Conservation (phyloP, 2,888 invertebrate species). For the Callyntrura guangdongensis region DNA sequence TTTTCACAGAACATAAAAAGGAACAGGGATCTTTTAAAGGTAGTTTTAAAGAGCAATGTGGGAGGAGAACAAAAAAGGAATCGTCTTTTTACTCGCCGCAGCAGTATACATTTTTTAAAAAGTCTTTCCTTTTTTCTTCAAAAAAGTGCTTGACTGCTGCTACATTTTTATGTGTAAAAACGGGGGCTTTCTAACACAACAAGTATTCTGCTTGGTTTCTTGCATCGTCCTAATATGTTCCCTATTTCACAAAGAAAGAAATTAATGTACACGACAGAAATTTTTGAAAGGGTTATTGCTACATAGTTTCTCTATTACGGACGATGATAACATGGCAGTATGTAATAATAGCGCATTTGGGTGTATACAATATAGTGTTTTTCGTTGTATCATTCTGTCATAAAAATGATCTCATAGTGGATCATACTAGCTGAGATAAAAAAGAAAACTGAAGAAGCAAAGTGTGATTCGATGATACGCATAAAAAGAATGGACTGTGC, state of each 20-base stretch:
- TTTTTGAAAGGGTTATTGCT: constrained; percentile 55
- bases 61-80: constrained; percentile 14
- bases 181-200: background rate
- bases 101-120: constrained; percentile 21
- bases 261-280: constrained; percentile 71
- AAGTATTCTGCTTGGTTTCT: background rate
- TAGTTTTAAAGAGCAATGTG: constrained; percentile 32
- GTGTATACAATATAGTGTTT: constrained; percentile 60
- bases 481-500: constrained; percentile 23
- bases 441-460: background rate
- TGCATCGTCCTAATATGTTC: constrained; percentile 13
- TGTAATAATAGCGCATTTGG: constrained; percentile 65
- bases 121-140: constrained; percentile 10
- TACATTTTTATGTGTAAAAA: background rate
- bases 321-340: constrained; percentile 56
- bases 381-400: constrained; percentile 50
- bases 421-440: background rate
- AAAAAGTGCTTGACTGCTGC: background rate
- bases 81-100: background rate
- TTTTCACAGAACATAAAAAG: constrained; percentile 57
- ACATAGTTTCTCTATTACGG: background rate
- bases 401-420: constrained; percentile 58
- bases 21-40: constrained; percentile 43
- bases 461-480: background rate
- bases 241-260: constrained; percentile 45